These are phyloP conservation scores for Argyrosomus japonicus DNA, from an alignment of 2,113 vertebrate species.

Conservation along the genomic window DNA sequence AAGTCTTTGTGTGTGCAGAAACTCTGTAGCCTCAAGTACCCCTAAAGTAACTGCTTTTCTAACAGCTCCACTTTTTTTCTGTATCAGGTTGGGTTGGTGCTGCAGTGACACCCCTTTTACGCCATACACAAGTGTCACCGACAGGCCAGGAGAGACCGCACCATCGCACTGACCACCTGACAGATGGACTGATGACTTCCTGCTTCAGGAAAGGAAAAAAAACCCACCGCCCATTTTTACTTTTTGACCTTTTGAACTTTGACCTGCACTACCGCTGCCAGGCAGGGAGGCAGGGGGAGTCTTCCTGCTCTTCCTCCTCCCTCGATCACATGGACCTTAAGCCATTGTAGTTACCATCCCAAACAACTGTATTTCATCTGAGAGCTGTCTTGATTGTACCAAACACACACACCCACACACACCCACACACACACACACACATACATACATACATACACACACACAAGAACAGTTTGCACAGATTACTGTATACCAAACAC, in stretches of 20 bases:
- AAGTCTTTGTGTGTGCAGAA: no score
- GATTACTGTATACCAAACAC: conserved; percentile 56
- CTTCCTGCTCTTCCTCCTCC: conserved; percentile 48
- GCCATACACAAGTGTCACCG: conserved; percentile 65
- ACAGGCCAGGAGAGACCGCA: conserved; percentile 78
- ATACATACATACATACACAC: conserved; percentile 50
- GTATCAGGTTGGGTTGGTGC: conserved; percentile 93
- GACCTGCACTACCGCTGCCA: conserved; percentile 85
- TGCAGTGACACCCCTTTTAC: conserved; percentile 87
- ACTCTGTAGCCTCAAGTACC: neutral
- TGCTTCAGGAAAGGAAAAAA: conserved; percentile 79
- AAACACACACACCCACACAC: conserved; percentile 34
- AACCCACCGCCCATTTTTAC: conserved; percentile 79
- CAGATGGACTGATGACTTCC: conserved; percentile 79
- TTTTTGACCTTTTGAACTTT: conserved; percentile 83
- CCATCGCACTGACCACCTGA: conserved; percentile 77
- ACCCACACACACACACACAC: conserved; percentile 48
- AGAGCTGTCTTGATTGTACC: conserved; percentile 77
- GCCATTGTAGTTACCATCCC: conserved; percentile 81
- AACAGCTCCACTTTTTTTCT: accelerated
- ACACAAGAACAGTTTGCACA: conserved; percentile 65
- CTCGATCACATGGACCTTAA: conserved; percentile 82
- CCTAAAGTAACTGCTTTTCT: neutral
- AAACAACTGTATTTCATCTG: conserved; percentile 70
- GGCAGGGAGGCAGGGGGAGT: conserved; percentile 67